Percentiles rank a stretch among this genome's conserved stretches.
Conservation (phyloP, 2,888 invertebrate species). For the Mechanitis messenoides region DNA sequence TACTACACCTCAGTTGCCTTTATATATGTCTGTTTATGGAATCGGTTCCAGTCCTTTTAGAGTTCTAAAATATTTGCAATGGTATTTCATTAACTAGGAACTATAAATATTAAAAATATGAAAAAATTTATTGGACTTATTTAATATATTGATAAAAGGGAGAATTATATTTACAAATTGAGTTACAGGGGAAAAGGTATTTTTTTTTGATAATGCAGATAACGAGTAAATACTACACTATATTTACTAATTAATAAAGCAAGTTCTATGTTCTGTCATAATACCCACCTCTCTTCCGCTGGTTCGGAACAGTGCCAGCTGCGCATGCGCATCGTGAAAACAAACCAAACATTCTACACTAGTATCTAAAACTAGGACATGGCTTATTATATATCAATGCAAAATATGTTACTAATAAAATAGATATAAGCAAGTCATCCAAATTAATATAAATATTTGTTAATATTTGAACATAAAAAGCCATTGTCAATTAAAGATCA, state of each 20-base stretch:
- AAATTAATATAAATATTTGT: not conserved
- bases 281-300: constrained; percentile 66
- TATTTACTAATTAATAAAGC: constrained; percentile 19
- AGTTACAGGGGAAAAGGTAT: too few species aligned
- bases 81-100: too few species aligned
- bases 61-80: too few species aligned
- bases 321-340: constrained; percentile 61
- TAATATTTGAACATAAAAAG: not conserved
- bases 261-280: constrained; percentile 21
- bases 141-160: too few species aligned
- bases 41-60: too few species aligned
- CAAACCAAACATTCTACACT: constrained; percentile 27
- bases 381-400: constrained; percentile 5
- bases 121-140: too few species aligned
- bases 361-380: constrained; percentile 14
- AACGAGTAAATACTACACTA: too few species aligned
- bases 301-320: constrained; percentile 57
- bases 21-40: too few species aligned
- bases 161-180: too few species aligned
- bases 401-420: not conserved
- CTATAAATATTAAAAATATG: too few species aligned
- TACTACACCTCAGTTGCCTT: too few species aligned
- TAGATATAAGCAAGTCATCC: not conserved
- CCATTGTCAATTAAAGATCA: not conserved
- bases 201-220: too few species aligned